Evolutionary conservation across 1,140 invertebrate genomes (phyloP), one percentile per base, ranked within the genome.

Genomic region (Helicorthomorpha holstii): DNA sequence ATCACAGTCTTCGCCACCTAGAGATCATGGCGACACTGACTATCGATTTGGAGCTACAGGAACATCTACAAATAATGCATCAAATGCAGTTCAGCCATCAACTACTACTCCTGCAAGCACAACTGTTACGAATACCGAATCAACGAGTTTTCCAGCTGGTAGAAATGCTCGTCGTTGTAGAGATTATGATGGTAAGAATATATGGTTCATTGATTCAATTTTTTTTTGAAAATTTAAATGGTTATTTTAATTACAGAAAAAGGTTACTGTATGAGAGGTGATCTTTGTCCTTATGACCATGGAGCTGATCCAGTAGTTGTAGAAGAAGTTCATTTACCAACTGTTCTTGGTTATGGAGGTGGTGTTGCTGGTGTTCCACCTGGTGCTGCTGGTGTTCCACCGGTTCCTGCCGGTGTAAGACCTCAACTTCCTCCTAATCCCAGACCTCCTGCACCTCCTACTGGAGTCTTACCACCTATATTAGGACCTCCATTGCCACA

Each of bases 201-300:
- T 46, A 19, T 25, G 19, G 44, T 22, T 46, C 44, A 25, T 7
- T 46, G 44, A 22, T 46, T 46, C 4, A 22, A 46, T 46, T 46
- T 7, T 25, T 7, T 10, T 46, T 46, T 46, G 44, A 22, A 46
- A 10, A 46, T 12, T 19, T 46, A 25, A 7, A 22, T 22, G 4
- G 12, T 7, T 46, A 50, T 19, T 41, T 55, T 46, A 48, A 51
- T 64, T 64, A 26, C 65, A 84, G 87, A 92, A 68, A 89, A 88
- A 67, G 91, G 92, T 2, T 94, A 86, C 63, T 97, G 93, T 65
- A 89, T 95, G 78, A 74, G 85, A 26, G 92, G 92, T 7, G 91
- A 96, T 68, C 75, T 90, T 45, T 97, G 93, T 69, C 88, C 85
- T 19, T 97, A 79, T 73, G 91, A 96, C 71, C 92, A 97, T 69